These are phyloP conservation scores for Cheilosia scutellata DNA, from an alignment of 2,888 invertebrate genomes.

Conservation along the genomic window DNA sequence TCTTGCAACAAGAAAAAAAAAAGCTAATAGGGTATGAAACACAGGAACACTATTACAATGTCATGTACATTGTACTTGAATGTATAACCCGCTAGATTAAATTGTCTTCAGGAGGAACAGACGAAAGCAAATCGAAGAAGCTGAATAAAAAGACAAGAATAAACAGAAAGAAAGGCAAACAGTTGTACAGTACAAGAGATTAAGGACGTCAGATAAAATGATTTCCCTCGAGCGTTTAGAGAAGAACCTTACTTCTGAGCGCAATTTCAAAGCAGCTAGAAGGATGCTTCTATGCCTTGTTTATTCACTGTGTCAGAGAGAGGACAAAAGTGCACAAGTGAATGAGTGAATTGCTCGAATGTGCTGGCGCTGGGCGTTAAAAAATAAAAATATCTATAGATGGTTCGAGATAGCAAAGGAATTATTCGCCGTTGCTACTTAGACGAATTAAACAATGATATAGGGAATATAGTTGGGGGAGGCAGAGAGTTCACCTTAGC, in stretches of 20 bases:
- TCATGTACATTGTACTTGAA: conserved; percentile 48
- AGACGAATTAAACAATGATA: conserved; percentile 57
- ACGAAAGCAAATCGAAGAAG: conserved; percentile 63
- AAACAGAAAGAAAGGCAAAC: conserved; percentile 59
- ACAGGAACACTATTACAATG: conserved; percentile 55
- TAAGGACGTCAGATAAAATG: conserved; percentile 74
- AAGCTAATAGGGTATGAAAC: conserved; percentile 66
- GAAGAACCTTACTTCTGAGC: conserved; percentile 64
- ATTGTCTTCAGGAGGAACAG: conserved; percentile 57
- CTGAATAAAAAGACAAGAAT: conserved; percentile 9
- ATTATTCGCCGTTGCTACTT: conserved; percentile 55
- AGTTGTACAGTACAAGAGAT: conserved; percentile 71
- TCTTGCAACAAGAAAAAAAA: conserved; percentile 16
- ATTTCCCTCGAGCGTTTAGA: conserved; percentile 71
- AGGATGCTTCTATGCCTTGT: conserved; percentile 64
- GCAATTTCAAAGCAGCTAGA: conserved; percentile 64
- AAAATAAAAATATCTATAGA: conserved; percentile 53
- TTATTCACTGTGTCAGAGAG: conserved; percentile 65
- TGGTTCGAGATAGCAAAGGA: conserved; percentile 23
- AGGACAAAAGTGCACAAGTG: conserved; percentile 61
- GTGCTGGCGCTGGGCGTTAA: conserved; percentile 61
- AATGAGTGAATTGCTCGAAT: conserved; percentile 63
- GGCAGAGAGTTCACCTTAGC: conserved; percentile 31
- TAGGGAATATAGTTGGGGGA: background rate
- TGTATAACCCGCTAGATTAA: conserved; percentile 62